These are phyloP conservation scores for Cyclina sinensis DNA, from an alignment of 1,140 invertebrate genomes.

Conservation along the genomic window DNA sequence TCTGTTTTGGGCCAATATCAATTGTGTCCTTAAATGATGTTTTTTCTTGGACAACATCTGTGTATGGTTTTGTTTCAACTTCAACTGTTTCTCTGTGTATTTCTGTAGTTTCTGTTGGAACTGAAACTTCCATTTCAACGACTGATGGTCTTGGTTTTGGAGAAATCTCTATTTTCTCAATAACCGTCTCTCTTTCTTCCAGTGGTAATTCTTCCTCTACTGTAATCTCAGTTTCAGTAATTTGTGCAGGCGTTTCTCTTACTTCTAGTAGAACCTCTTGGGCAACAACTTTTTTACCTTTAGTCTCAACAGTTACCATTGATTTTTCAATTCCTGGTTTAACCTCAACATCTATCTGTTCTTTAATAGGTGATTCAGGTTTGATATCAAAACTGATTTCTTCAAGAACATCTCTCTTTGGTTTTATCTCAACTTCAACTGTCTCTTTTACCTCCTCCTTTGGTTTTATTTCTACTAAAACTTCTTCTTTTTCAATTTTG, in stretches of 20 bases:
- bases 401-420: conserved; percentile 21
- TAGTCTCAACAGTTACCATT: conserved; percentile 18
- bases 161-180: neutral
- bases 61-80: conserved; percentile 21
- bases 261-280: neutral
- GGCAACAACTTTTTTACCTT: neutral
- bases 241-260: neutral
- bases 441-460: conserved; percentile 13
- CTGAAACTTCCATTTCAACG: conserved; percentile 7
- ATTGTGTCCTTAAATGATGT: conserved; percentile 35
- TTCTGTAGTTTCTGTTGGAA: conserved; percentile 7
- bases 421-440: conserved; percentile 38
- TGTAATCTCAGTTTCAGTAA: neutral
- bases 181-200: neutral
- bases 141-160: no score
- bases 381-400: conserved; percentile 32
- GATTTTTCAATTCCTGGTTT: conserved; percentile 24
- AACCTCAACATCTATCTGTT: conserved; percentile 13
- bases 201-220: neutral
- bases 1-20: conserved; percentile 1
- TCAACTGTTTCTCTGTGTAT: conserved; percentile 26
- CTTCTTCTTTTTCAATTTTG: neutral
- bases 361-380: conserved; percentile 7
- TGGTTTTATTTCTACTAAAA: conserved; percentile 33
- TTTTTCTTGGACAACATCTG: neutral